Percentiles rank a stretch among this genome's conserved stretches.
Conservation (phyloP, 1,140 invertebrate genomes). For the Berghia stephanieae region DNA sequence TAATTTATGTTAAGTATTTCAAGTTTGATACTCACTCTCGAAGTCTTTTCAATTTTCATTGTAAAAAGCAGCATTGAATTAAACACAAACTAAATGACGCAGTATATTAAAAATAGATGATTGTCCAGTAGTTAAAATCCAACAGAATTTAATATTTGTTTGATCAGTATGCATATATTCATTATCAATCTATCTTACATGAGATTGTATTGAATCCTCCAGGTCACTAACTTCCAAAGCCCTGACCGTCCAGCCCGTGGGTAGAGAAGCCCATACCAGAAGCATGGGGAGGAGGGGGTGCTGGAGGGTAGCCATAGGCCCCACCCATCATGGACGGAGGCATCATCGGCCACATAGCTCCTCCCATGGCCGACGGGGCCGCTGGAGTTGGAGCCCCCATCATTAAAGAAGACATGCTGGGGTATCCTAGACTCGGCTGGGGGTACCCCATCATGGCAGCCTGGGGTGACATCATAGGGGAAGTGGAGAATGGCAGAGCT, state of each 20-base stretch:
- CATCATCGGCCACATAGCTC: constrained; percentile 32
- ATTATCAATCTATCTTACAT: too few relatives aligned
- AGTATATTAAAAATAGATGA: too few relatives aligned
- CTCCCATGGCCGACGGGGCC: neutral
- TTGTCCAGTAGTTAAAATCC: too few relatives aligned
- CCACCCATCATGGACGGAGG: constrained; percentile 27
- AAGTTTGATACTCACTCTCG: too few relatives aligned
- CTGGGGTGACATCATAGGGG: constrained; percentile 12
- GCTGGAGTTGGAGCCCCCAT: constrained; percentile 12
- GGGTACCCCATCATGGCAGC: constrained; percentile 32
- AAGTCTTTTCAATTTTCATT: too few relatives aligned
- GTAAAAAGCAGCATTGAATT: too few relatives aligned
- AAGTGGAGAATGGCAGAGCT: constrained; percentile 13
- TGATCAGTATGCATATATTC: neutral
- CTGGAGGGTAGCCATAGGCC: constrained; percentile 18
- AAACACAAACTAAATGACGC: too few relatives aligned
- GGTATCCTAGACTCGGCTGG: constrained; percentile 22
- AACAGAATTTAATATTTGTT: neutral
- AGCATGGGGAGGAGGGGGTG: too few relatives aligned
- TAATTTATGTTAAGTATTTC: too few relatives aligned
- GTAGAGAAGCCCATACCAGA: constrained; percentile 25
- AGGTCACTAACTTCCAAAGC: constrained; percentile 18
- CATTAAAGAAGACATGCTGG: constrained; percentile 25
- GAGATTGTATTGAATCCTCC: too few relatives aligned
- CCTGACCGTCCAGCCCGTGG: constrained; percentile 11